Evolutionary conservation across 2,888 invertebrate genomes (phyloP), one percentile per base, ranked within the genome.

Genomic region (Rhopalosiphum nymphaeae): DNA sequence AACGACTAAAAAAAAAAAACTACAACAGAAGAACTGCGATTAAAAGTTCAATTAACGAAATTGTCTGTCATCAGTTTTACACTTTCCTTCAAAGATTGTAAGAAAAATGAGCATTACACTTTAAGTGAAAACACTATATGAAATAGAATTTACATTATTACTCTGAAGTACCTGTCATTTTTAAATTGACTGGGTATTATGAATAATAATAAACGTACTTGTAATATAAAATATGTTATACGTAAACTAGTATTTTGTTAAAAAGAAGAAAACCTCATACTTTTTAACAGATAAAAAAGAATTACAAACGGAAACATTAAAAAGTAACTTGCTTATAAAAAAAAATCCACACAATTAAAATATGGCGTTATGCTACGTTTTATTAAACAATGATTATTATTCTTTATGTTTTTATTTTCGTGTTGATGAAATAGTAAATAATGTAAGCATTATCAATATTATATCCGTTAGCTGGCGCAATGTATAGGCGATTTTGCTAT

Each of bases 1-100:
- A 46, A 42, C n/a, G n/a, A 56, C 16, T 29, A 56, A 13, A 9
- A 84, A 53, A 21, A 78, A 36, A 84, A 84, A 56, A 57, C n/a
- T n/a, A n/a, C n/a, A n/a, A 89, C 84, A 84, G 84, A 78, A 84
- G 42, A 56, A 84, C 36, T 42, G 26, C 53, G 29, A 78, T 78
- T 78, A 78, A 42, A 84, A 42, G 84, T 42, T 91, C 84, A 84
- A 78, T 91, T 53, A 53, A 44, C 42, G 56, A 91, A 91, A 91
- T 91, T 36, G 61, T 78, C 84, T 9, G 91, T 84, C 84, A 78
- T 91, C 78, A 84, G 78, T 91, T 84, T 84, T 44, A 78, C 36
- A 16, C 57, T 84, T 25, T 44, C 26, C 53, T 13, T 84, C 21
- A 42, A 84, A 49, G 26, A 53, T 36, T 91, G n/a, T 91, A 91